Evolutionary conservation across 2,888 invertebrate genomes (phyloP), one percentile per base, ranked within the genome.

Genomic region (Metacarcinus magister): DNA sequence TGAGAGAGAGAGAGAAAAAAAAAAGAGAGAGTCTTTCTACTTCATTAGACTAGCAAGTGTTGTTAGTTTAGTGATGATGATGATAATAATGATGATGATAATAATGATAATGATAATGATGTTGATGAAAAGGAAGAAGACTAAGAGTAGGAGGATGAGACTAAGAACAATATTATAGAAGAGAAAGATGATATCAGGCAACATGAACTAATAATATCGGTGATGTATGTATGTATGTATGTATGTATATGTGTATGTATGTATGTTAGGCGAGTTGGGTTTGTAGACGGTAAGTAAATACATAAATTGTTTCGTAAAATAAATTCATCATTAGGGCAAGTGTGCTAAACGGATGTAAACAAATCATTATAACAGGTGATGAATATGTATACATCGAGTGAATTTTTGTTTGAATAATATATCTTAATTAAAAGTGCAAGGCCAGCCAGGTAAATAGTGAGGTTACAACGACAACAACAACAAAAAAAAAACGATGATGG

Each of bases 161-260:
- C 2, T 13, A 39, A 43, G 43, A 43, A 5, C 2, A 39, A 39
- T 16, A 2, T 39, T 19, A 8, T 16, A 43, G 19, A 90, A 23
- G 19, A 43, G 1, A 39, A 28, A 8, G 43, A 32, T 23, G 16
- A 8, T 19, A 32, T 5, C 2, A 82, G 10, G n/a, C 32, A 32
- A 28, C 82, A 32, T 8, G n/a, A 32, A 32, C 28, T 28, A 82
- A 82, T 4, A 32, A 19, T 10, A 89, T 8, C 8, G 43, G 39
- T 8, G 2, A 43, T 90, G 89, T 39, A 39, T 90, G 39, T 90
- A 39, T 90, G 89, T 90, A 39, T 39, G 89, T 90, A 16, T n/a
- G 89, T 90, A 39, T 90, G 89, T 90, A 39, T 90, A 39, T 90
- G 87, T 87, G 87, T 23, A 28, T 87, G 87, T 87, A 28, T 16